Evolutionary conservation across 2,888 invertebrate genomes (phyloP), one percentile per base, ranked within the genome.

Genomic region (Cenopis cana): DNA sequence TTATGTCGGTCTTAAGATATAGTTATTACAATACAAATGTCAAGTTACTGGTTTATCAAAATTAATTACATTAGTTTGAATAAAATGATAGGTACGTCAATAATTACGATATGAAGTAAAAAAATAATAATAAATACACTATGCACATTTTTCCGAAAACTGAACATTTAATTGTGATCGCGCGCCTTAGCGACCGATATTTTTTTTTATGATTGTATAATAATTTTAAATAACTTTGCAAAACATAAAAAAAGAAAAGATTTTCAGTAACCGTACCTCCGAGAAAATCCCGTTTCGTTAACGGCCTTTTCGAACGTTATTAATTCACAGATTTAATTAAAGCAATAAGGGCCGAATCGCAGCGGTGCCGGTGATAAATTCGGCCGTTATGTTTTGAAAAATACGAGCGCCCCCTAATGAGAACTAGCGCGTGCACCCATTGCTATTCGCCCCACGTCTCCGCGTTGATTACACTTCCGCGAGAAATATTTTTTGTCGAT

Each of bases 301-400:
- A 17, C 69, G 54, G 49, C 55, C 49, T 24, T 70, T 70, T 46
- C 60, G 65, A 66, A 70, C 70, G 49, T 55, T 71, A 71, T 71
- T 71, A 71, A 71, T 67, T 71, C 66, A 50, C 50, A 33, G 68
- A 75, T 78, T 76, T 72, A 79, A 74, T 74, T 68, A 68, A 68
- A 73, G 62, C 74, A 74, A 78, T 77, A 77, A 78, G 74, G 76
- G 76, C 78, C 80, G 76, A 77, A 76, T 77, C 76, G 76, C 76
- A 75, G 76, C 70, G 78, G 75, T 72, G 68, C 71, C 74, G 75
- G 71, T 74, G 74, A 76, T 79, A 81, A 82, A 81, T 81, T 79
- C 74, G 61, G 73, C 75, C 76, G 78, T 77, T 76, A 74, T 76
- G 78, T 75, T 75, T 76, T 74, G 77, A 82, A 81, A 81, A 80